A percentile compares a stretch with the other conserved stretches of the same genome.
Evolutionary conservation across 2,797 vertebrate species (phyloP).

Genomic region (Ibycter americanus): DNA sequence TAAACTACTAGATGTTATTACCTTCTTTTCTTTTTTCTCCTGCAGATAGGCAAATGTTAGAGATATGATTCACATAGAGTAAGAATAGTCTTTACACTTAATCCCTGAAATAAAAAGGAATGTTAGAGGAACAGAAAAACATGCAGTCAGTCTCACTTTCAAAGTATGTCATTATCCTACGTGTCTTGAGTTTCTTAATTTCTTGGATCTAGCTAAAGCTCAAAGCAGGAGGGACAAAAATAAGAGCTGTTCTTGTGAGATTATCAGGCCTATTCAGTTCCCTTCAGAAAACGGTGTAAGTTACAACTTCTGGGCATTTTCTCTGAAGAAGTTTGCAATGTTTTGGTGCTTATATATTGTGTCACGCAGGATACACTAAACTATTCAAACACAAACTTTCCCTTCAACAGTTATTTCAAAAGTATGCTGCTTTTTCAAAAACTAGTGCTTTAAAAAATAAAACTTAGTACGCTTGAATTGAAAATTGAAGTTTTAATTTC

Average conservation of each 20-base stretch:
- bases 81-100: neutral
- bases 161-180: neutral
- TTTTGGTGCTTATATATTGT: neutral
- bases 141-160: neutral
- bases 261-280: neutral
- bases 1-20: neutral
- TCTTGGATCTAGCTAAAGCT: neutral
- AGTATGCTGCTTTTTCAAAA: neutral
- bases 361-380: neutral
- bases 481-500: neutral
- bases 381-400: neutral
- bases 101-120: slow-evolving; percentile 10
- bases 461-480: neutral
- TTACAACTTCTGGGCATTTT: neutral
- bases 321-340: neutral
- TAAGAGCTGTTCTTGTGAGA: neutral
- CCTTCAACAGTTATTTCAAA: neutral
- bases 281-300: neutral
- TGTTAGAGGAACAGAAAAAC: neutral
- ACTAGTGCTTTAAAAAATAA: neutral
- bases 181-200: neutral
- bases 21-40: neutral
- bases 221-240: neutral
- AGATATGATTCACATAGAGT: neutral
- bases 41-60: neutral